Evolutionary conservation across 2,113 vertebrate genomes (phyloP), one percentile per base, ranked within the genome.

Genomic region (Chrysochloris asiatica): DNA sequence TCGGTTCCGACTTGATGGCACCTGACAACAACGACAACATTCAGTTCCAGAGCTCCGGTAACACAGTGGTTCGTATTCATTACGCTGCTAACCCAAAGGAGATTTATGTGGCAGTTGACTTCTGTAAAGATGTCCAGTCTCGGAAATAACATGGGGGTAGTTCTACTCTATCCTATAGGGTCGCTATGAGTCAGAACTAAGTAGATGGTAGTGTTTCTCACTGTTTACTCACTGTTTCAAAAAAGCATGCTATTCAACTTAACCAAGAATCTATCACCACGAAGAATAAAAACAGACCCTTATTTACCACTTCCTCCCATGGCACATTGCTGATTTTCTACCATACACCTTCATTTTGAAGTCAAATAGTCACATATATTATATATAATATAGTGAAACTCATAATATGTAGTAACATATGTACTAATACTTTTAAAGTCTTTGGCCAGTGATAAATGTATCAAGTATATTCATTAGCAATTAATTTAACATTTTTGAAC

Each of bases 181-280:
- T 33, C 28, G 17, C 61, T 33, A 63, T 30, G 61, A 33, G 30
- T 33, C 61, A 63, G 30, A 63, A 63, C 16, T 63, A 19, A 11
- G 28, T 63, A 12, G 26, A 61, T 9, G 28, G 22, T 30, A 63
- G 14, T 59, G 8, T n/a, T n/a, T n/a, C n/a, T n/a, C 26, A 61
- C 21, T 22, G 22, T 61, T 8, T 63, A 12, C 33, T 78, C 73
- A 91, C 28, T 89, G 67, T 93, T 95, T 78, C 63, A 92, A 92
- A 91, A 90, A 89, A 90, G 41, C 30, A 88, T 13, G 12, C 11
- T 65, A 65, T 88, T 94, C 75, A 94, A 91, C 26, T 78, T 91
- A 88, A n/a, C n/a, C n/a, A n/a, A n/a, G n/a, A n/a, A 86, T 85
- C 54, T 91, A 81, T 81, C 82, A 93, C 65, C 30, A 90, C 26